Evolutionary conservation across 2,797 vertebrate genomes (phyloP), one percentile per base, ranked within the genome.

Genomic region (Onychomys torridus): DNA sequence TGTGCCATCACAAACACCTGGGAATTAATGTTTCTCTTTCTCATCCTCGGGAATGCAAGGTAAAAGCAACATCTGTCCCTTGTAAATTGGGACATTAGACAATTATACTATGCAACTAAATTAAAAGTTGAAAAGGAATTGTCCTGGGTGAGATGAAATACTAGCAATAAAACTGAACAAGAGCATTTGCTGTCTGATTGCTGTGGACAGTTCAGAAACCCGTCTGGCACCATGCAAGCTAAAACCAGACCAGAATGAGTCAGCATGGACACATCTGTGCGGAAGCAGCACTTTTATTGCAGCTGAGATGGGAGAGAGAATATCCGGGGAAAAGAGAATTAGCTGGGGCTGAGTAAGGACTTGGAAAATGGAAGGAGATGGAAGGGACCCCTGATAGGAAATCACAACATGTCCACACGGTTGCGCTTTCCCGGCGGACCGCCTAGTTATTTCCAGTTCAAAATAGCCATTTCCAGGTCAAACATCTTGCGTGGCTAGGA

Each of bases 61-160:
- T 77, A 9, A 40, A 55, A 79, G 49, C 29, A 92, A 82, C 83
- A 96, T 86, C 0, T 21, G 34, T 67, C 83, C 92, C 88, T 93
- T 86, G 34, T 92, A 97, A 96, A 97, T 86, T 95, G 96, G n/a
- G n/a, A n/a, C 94, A 97, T 90, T 67, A 78, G 1, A 65, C 65
- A 57, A 9, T 34, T 77, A 82, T 81, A 89, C 75, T 89, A 14
- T 2, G 40, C 46, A 90, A 84, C 85, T 84, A 94, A 93, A 82
- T n/a, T 71, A 77, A 76, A 49, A 77, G 43, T 17, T 77, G 75
- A 49, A 65, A 67, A 92, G 92, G 32, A 85, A 13, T 46, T 69
- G 12, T 71, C 78, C 34, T 21, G 43, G 83, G 14, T 63, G 69
- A 6, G 19, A 75, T 71, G 25, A 95, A 96, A 81, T 73, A 5